These are phyloP conservation scores for Ryuthela nishihirai DNA, from an alignment of 2,888 invertebrate species.

Conservation along the genomic window DNA sequence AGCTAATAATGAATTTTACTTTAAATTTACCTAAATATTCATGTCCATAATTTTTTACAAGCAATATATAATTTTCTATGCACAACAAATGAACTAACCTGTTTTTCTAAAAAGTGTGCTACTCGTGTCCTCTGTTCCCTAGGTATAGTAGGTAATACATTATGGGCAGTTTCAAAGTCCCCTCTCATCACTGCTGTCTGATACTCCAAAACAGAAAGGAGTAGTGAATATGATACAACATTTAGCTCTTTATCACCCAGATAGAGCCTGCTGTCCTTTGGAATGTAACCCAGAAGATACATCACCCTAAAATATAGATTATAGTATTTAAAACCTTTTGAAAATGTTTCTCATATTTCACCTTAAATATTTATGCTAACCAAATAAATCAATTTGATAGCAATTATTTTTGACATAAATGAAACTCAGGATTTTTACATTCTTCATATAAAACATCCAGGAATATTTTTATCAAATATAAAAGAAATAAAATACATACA, in stretches of 20 bases:
- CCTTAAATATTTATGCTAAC: too few relatives aligned
- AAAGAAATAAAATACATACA: too few relatives aligned
- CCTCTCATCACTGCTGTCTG: slow-evolving; percentile 99
- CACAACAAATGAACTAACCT: slow-evolving; percentile 57
- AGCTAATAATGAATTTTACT: too few relatives aligned
- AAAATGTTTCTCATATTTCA: too few relatives aligned
- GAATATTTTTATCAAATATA: too few relatives aligned
- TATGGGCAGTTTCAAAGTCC: slow-evolving; percentile 93
- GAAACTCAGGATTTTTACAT: too few relatives aligned
- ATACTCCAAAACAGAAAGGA: slow-evolving; percentile 94
- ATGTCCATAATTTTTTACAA: too few relatives aligned
- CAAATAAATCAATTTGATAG: too few relatives aligned
- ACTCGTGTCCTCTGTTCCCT: slow-evolving; percentile 95
- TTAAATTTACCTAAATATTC: too few relatives aligned
- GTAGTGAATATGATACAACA: slow-evolving; percentile 77
- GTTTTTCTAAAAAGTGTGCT: slow-evolving; percentile 98
- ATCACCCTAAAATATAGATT: slow-evolving; percentile 65
- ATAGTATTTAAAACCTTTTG: slow-evolving; percentile 1
- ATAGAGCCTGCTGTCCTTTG: slow-evolving; percentile 91
- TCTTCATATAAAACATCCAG: too few relatives aligned
- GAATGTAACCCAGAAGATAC: slow-evolving; percentile 94
- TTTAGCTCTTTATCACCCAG: slow-evolving; percentile 96
- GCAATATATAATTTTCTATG: too few relatives aligned
- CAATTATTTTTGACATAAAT: too few relatives aligned
- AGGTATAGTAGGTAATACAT: slow-evolving; percentile 90